Percentiles rank a stretch among this genome's conserved stretches.
Evolutionary conservation across 2,888 invertebrate species (phyloP).

Genomic region (Patella depressa): DNA sequence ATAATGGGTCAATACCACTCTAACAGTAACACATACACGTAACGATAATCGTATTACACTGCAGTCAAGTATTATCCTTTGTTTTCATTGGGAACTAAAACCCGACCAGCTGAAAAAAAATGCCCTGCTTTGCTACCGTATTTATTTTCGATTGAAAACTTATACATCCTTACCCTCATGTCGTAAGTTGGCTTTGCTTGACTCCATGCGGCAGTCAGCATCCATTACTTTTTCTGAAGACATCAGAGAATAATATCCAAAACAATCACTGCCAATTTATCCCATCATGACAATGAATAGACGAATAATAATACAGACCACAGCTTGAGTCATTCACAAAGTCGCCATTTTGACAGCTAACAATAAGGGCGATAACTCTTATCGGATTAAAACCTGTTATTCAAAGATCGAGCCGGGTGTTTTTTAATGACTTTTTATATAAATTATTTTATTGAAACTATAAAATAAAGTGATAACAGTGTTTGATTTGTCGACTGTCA

Average conservation of each 20-base stretch:
- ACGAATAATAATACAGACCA: not conserved
- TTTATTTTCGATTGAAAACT: too few relatives aligned
- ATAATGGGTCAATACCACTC: too few relatives aligned
- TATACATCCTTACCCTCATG: not conserved
- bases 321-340: slow-evolving; percentile 9
- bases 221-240: slow-evolving; percentile 19
- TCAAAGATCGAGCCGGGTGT: not conserved
- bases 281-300: not conserved
- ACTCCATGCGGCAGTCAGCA: slow-evolving; percentile 17
- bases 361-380: not conserved
- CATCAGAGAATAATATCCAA: not conserved
- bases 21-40: too few relatives aligned
- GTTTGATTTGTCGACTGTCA: too few relatives aligned
- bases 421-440: too few relatives aligned
- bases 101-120: too few relatives aligned
- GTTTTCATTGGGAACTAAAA: too few relatives aligned
- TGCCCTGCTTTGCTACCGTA: too few relatives aligned
- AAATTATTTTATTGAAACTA: too few relatives aligned
- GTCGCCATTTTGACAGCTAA: slow-evolving; percentile 10
- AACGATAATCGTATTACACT: too few relatives aligned
- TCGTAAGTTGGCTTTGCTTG: slow-evolving; percentile 17
- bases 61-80: too few relatives aligned
- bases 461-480: too few relatives aligned
- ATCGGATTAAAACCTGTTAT: not conserved
- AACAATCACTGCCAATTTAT: not conserved